A percentile compares a stretch with the other conserved stretches of the same genome.
phyloP scores from a whole-genome alignment of 2,113 vertebrate species.

The Cryptotis parvus region DNA sequence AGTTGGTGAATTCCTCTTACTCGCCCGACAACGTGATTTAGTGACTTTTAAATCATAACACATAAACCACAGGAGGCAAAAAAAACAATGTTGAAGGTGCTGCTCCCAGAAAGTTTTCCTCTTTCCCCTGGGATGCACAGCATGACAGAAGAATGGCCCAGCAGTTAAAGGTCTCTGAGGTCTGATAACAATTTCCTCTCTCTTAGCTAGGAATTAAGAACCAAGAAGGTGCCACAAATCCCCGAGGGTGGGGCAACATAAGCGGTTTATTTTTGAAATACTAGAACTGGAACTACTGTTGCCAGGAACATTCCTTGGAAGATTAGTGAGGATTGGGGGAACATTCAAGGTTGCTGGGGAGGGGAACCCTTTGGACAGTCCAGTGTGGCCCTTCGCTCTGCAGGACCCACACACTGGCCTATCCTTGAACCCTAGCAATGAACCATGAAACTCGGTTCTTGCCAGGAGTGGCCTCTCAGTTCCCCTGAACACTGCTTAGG shows the following conservation, averaged over 20 bases:
- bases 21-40: neutral
- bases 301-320: slow-evolving; percentile 72
- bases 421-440: too few relatives aligned
- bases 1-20: slow-evolving; percentile 30
- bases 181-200: neutral
- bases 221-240: neutral
- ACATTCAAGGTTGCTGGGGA: neutral
- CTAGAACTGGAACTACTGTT: slow-evolving; percentile 18
- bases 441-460: too few relatives aligned
- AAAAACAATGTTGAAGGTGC: neutral
- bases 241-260: neutral
- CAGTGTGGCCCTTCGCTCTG: too few relatives aligned
- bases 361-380: too few relatives aligned
- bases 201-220: neutral
- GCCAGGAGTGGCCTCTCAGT: too few relatives aligned
- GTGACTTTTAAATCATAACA: slow-evolving; percentile 44
- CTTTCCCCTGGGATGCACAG: neutral
- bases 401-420: too few relatives aligned
- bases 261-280: slow-evolving; percentile 54
- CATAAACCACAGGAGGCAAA: neutral
- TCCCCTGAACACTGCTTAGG: too few relatives aligned
- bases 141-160: neutral
- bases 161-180: neutral
- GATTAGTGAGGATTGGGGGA: slow-evolving; percentile 32
- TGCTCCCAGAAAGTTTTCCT: neutral